These are phyloP conservation scores for Galaxias olidus DNA, from an alignment of 2,797 vertebrate species.

Conservation along the genomic window DNA sequence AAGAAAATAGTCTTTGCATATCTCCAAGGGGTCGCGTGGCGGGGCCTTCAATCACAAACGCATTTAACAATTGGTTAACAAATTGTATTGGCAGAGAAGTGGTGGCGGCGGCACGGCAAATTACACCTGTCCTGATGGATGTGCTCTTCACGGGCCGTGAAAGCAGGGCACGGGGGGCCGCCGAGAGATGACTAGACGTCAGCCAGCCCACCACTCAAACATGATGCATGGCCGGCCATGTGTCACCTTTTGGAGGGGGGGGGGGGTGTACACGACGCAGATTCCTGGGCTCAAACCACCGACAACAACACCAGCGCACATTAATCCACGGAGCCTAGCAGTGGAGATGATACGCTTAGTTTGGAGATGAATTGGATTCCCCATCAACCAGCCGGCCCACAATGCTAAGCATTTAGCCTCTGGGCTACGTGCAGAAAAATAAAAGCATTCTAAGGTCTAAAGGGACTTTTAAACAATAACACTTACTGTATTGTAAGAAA, in stretches of 20 bases:
- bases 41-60: constrained; percentile 11
- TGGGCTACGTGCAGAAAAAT: too few species aligned
- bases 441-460: too few species aligned
- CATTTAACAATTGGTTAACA: constrained; percentile 61
- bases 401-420: too few species aligned
- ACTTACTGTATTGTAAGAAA: neutral
- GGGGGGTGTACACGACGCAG: constrained; percentile 3
- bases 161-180: constrained; percentile 30
- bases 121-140: constrained; percentile 58
- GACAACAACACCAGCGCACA: neutral
- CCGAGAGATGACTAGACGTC: constrained; percentile 24
- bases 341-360: neutral
- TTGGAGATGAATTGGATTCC: neutral
- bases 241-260: constrained; percentile 30
- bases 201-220: constrained; percentile 28
- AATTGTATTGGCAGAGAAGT: constrained; percentile 58
- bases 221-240: constrained; percentile 53
- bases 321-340: neutral
- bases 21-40: constrained; percentile 20
- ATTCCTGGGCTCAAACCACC: constrained; percentile 9
- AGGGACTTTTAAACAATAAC: too few species aligned
- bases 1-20: constrained; percentile 12
- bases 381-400: neutral
- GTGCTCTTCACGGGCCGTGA: constrained; percentile 50
- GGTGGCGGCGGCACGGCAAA: constrained; percentile 57